A percentile compares a stretch with the other conserved stretches of the same genome.
phyloP scores from a whole-genome alignment of 1,140 invertebrate species.

The Dendrolimus punctatus region DNA sequence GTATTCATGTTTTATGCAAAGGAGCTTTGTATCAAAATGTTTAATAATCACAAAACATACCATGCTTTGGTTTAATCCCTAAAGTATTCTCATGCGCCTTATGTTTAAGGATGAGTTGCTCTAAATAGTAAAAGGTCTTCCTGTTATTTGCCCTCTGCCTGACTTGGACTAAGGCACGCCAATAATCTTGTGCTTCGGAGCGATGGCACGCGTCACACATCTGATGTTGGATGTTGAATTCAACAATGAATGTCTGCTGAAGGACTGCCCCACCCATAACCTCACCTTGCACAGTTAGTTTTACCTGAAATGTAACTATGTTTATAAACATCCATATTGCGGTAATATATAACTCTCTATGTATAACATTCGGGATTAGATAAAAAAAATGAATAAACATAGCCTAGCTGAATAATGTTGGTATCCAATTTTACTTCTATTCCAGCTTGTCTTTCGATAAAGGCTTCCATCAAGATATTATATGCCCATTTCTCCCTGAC shows the following conservation, averaged over 20 bases:
- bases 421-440: too few species aligned
- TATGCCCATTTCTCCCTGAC: too few species aligned
- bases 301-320: slow-evolving; percentile 75
- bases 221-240: slow-evolving; percentile 92
- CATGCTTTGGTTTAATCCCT: slow-evolving; percentile 94
- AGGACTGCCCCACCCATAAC: slow-evolving; percentile 86
- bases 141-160: slow-evolving; percentile 93
- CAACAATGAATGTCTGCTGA: slow-evolving; percentile 95
- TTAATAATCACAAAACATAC: slow-evolving; percentile 61
- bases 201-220: slow-evolving; percentile 99
- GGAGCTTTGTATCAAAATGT: too few species aligned
- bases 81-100: slow-evolving; percentile 93
- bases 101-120: slow-evolving; percentile 97
- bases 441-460: too few species aligned
- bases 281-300: slow-evolving; percentile 97
- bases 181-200: slow-evolving; percentile 97
- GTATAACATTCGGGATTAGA: too few species aligned
- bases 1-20: too few species aligned
- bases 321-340: too few species aligned
- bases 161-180: slow-evolving; percentile 93
- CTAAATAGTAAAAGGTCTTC: slow-evolving; percentile 98
- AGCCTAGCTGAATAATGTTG: too few species aligned
- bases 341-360: too few species aligned
- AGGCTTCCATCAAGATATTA: too few species aligned
- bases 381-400: too few species aligned